These are phyloP conservation scores for Cavia aperea DNA, from an alignment of 2,113 vertebrate species.

Conservation along the genomic window DNA sequence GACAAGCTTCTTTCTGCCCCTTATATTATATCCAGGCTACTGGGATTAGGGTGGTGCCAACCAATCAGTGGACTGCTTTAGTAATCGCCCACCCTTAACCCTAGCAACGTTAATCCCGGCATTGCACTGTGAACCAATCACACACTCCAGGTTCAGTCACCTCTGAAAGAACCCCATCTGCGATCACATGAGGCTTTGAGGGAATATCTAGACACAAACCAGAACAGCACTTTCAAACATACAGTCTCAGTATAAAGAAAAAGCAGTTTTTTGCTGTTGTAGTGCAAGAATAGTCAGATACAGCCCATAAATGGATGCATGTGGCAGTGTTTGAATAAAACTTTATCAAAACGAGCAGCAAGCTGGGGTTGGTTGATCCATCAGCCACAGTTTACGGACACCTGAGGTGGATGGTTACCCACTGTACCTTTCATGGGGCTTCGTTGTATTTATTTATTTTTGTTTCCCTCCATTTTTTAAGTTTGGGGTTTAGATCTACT, in stretches of 20 bases:
- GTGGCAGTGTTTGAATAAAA: neutral
- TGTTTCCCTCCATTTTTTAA: neutral
- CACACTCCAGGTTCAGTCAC: neutral
- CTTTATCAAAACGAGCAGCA: neutral
- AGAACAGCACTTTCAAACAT: neutral
- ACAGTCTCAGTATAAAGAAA: too few relatives aligned
- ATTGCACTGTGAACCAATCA: neutral
- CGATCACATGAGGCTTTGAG: neutral
- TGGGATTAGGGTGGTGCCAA: neutral
- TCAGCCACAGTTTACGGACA: neutral
- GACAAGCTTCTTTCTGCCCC: neutral
- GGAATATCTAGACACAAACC: neutral
- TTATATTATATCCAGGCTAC: neutral
- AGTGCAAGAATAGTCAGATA: neutral
- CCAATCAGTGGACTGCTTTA: neutral
- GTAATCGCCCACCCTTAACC: neutral
- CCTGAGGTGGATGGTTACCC: neutral
- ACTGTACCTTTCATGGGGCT: neutral
- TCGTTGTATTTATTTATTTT: neutral
- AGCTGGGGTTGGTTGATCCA: too few relatives aligned
- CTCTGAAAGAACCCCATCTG: neutral
- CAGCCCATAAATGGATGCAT: fast-evolving
- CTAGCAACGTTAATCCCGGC: neutral
- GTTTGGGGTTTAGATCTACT: neutral
- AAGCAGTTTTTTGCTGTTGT: neutral